A percentile compares a stretch with the other conserved stretches of the same genome.
Evolutionary conservation across 2,888 invertebrate genomes (phyloP).

Genomic region (Morpho helenor): DNA sequence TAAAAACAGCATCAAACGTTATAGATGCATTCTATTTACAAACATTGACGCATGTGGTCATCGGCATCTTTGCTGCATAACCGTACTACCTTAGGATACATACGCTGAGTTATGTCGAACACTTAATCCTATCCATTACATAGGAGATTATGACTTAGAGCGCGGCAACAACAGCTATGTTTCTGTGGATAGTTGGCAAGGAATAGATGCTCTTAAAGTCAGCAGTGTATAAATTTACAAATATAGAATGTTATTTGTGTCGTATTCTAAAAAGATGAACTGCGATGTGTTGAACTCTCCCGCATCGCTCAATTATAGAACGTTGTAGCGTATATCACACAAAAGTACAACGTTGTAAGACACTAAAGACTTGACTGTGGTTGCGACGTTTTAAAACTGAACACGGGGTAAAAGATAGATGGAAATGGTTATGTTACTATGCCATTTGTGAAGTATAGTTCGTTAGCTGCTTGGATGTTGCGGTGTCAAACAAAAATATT

Average conservation of each 20-base stretch:
- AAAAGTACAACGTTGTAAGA: constrained; percentile 52
- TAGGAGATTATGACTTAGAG: constrained; percentile 39
- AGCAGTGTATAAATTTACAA: constrained; percentile 73
- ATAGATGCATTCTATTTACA: constrained; percentile 74
- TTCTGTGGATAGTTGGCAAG: constrained; percentile 35
- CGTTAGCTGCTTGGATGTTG: constrained; percentile 16
- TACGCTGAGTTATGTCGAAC: constrained; percentile 57
- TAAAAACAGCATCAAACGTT: constrained; percentile 40
- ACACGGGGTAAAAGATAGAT: constrained; percentile 42
- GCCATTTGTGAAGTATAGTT: constrained; percentile 52
- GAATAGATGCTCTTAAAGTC: constrained; percentile 58
- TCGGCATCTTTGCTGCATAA: constrained; percentile 74
- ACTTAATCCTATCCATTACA: constrained; percentile 33
- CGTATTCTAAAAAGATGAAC: constrained; percentile 79
- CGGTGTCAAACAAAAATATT: constrained; percentile 16
- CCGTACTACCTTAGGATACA: constrained; percentile 67
- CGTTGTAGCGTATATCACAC: constrained; percentile 61
- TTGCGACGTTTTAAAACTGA: constrained; percentile 46
- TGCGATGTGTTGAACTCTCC: constrained; percentile 78
- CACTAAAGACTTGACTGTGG: constrained; percentile 32
- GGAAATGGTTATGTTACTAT: constrained; percentile 46
- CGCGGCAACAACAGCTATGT: constrained; percentile 41
- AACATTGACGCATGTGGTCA: constrained; percentile 79
- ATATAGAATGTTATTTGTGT: constrained; percentile 79
- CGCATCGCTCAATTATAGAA: constrained; percentile 78